phyloP scores from a whole-genome alignment of 1,140 invertebrate species.

The Lineus longissimus region DNA sequence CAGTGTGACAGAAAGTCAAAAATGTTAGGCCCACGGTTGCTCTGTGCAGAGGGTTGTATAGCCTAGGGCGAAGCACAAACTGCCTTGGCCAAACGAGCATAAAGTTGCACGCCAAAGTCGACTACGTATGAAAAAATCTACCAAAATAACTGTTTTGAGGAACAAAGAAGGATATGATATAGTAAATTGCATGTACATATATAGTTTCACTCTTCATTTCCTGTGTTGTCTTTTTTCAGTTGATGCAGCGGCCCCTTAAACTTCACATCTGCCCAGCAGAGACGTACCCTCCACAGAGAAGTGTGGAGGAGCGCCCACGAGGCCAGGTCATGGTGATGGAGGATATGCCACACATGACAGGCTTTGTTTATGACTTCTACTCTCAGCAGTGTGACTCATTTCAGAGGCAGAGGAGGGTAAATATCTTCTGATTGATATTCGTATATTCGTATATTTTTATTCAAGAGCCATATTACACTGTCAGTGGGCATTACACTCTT shows the following conservation, averaged over 20 bases:
- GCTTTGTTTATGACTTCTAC: constrained; percentile 88
- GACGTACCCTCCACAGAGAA: constrained; percentile 68
- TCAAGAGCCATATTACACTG: too few relatives aligned
- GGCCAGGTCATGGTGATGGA: constrained; percentile 60
- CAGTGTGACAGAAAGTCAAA: background rate
- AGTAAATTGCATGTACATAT: background rate
- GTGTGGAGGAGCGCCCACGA: constrained; percentile 23
- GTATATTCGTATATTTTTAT: too few relatives aligned
- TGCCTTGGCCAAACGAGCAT: too few relatives aligned
- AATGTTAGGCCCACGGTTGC: too few relatives aligned
- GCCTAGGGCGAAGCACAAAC: too few relatives aligned
- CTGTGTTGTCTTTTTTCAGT: constrained; percentile 48
- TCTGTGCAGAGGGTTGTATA: too few relatives aligned
- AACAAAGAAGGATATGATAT: too few relatives aligned
- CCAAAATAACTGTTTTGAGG: too few relatives aligned
- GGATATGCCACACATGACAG: constrained; percentile 90
- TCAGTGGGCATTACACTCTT: too few relatives aligned
- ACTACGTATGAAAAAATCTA: too few relatives aligned
- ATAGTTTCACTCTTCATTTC: background rate
- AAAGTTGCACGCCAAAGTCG: too few relatives aligned
- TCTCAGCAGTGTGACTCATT: constrained; percentile 66
- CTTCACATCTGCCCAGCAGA: constrained; percentile 76
- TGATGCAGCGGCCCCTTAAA: constrained; percentile 67
- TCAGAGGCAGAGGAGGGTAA: constrained; percentile 31
- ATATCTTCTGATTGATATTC: background rate